Percentiles rank a stretch among this genome's conserved stretches.
Conservation (phyloP, 2,113 vertebrate species). For the Amphiprion percula region DNA sequence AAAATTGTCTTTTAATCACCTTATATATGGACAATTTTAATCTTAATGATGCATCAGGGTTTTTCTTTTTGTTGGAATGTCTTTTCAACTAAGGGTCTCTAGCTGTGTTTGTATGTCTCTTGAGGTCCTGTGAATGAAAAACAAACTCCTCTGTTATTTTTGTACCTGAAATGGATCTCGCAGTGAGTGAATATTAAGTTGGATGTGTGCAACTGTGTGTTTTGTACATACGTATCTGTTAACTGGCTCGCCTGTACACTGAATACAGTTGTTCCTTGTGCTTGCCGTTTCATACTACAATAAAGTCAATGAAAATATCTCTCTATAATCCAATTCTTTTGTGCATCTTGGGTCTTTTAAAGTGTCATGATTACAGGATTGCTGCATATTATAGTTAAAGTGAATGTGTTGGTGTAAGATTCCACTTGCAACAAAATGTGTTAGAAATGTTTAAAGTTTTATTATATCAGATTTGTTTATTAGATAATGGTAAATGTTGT, state of each 20-base stretch:
- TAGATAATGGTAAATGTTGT: slow-evolving; percentile 14
- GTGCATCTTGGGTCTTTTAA: background rate
- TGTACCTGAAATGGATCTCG: slow-evolving; percentile 54
- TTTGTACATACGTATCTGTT: slow-evolving; percentile 79
- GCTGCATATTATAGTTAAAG: background rate
- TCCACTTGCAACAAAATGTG: background rate
- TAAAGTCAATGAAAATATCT: slow-evolving; percentile 61
- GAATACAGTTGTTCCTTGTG: slow-evolving; percentile 57
- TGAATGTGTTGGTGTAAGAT: background rate
- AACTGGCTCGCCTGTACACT: slow-evolving; percentile 44
- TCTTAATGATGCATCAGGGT: slow-evolving; percentile 10
- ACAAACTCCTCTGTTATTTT: slow-evolving; percentile 59
- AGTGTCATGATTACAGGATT: background rate
- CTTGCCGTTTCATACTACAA: slow-evolving; percentile 66
- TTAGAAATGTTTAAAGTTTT: background rate
- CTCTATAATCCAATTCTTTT: background rate
- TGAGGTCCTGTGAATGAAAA: slow-evolving; percentile 39
- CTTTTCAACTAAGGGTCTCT: slow-evolving; percentile 18
- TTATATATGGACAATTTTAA: slow-evolving; percentile 43
- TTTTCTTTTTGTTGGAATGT: slow-evolving; percentile 21
- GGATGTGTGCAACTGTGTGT: slow-evolving; percentile 55
- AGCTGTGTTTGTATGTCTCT: slow-evolving; percentile 32
- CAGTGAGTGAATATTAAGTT: slow-evolving; percentile 38
- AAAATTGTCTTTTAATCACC: slow-evolving; percentile 46
- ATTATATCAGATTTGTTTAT: background rate